Conservation (phyloP, 2,113 vertebrate species). For the Cyprinodon tularosa region DNA sequence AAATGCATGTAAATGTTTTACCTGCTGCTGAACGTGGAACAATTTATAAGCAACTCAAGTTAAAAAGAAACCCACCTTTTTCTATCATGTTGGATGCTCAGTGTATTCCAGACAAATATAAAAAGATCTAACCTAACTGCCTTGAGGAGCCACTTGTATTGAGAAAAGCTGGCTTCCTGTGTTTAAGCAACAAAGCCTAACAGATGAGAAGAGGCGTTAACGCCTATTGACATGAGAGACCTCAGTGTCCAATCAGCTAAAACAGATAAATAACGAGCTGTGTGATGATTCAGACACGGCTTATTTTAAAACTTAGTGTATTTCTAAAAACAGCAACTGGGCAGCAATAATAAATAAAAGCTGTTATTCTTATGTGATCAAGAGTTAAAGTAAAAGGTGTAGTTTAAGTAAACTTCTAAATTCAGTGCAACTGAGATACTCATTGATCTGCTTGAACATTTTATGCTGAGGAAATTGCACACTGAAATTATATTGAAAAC, state of each 20-base stretch:
- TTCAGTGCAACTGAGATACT: background rate
- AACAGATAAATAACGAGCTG: background rate
- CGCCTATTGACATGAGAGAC: conserved; percentile 10
- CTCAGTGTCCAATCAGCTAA: conserved; percentile 15
- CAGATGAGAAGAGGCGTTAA: conserved; percentile 41
- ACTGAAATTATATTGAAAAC: background rate
- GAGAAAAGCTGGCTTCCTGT: conserved; percentile 53
- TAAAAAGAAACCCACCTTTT: conserved; percentile 55
- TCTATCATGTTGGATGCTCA: conserved; percentile 31
- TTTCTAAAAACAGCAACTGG: background rate
- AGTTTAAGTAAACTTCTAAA: background rate
- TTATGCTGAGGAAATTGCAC: background rate
- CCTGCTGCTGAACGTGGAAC: background rate
- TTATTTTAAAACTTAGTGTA: background rate
- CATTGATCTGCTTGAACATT: background rate
- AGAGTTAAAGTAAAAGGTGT: background rate
- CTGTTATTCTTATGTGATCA: background rate
- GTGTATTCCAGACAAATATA: conserved; percentile 38
- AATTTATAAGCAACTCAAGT: background rate
- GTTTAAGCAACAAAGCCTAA: conserved; percentile 37
- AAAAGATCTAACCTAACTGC: conserved; percentile 1
- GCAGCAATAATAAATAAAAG: background rate
- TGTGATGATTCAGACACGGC: background rate
- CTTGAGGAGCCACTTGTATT: conserved; percentile 17
- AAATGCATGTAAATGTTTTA: background rate